A percentile compares a stretch with the other conserved stretches of the same genome.
phyloP scores from a whole-genome alignment of 2,797 vertebrate species.

The Odontamblyopus lacepedii region DNA sequence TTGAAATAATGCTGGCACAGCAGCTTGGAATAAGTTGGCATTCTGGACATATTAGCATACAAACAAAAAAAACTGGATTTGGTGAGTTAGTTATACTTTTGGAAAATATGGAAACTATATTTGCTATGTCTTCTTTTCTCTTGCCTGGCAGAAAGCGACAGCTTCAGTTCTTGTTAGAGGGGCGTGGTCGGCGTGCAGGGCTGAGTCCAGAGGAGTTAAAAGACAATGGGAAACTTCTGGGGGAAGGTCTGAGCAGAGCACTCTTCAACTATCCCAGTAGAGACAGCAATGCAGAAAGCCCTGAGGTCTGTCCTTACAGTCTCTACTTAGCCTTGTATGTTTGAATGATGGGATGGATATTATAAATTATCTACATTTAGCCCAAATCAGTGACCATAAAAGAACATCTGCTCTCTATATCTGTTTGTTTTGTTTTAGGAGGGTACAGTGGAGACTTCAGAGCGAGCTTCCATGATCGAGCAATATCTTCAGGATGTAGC shows the following conservation, averaged over 20 bases:
- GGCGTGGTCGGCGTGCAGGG: slow-evolving; percentile 85
- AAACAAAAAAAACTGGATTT: neutral
- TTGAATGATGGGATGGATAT: neutral
- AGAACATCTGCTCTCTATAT: neutral
- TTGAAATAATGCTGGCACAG: slow-evolving; percentile 9
- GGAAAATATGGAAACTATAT: neutral
- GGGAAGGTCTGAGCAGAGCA: slow-evolving; percentile 85
- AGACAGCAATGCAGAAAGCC: slow-evolving; percentile 83
- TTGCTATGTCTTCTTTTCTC: slow-evolving; percentile 10
- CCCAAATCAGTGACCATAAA: neutral
- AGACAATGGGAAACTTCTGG: slow-evolving; percentile 83
- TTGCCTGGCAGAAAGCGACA: slow-evolving; percentile 85
- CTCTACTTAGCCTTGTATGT: neutral
- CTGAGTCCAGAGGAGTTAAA: slow-evolving; percentile 82
- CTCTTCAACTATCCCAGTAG: slow-evolving; percentile 86
- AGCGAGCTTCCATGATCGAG: slow-evolving; percentile 71
- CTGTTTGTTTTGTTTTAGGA: slow-evolving; percentile 62
- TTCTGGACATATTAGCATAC: neutral
- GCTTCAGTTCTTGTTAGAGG: slow-evolving; percentile 87
- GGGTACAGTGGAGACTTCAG: slow-evolving; percentile 61
- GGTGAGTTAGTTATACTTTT: neutral
- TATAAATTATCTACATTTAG: neutral
- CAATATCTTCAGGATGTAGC: slow-evolving; percentile 86
- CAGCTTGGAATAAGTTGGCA: neutral
- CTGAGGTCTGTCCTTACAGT: slow-evolving; percentile 80